Evolutionary conservation across 2,797 vertebrate species (phyloP).

Genomic region (Poecilia gillii): DNA sequence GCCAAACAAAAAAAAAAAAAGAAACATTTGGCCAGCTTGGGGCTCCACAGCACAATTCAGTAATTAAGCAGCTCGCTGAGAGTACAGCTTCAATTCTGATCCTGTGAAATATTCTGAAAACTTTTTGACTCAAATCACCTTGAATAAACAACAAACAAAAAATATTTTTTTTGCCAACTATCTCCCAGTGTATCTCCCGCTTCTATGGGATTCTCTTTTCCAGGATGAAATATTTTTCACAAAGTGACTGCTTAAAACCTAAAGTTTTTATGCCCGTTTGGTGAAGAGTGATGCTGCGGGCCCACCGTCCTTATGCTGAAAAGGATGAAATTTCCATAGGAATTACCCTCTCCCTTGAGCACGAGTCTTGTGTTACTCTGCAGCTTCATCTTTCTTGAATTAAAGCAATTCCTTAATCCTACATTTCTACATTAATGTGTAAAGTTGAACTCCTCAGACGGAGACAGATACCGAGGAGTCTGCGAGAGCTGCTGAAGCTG

Average conservation of each 20-base stretch:
- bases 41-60: too few relatives aligned
- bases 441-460: not conserved
- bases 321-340: not conserved
- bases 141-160: too few relatives aligned
- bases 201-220: not conserved
- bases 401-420: not conserved
- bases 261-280: not conserved
- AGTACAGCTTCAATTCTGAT: not conserved
- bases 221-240: not conserved
- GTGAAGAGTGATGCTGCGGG: not conserved
- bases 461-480: not conserved
- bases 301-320: not conserved
- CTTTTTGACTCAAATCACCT: not conserved
- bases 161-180: too few relatives aligned
- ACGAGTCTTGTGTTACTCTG: not conserved
- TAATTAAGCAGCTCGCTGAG: too few relatives aligned
- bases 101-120: not conserved
- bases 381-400: not conserved
- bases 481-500: conserved; percentile 1
- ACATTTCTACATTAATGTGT: not conserved
- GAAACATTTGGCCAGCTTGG: too few relatives aligned
- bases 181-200: not conserved
- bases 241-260: not conserved
- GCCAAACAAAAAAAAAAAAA: too few relatives aligned
- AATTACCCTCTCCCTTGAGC: not conserved